Percentiles rank a stretch among this genome's conserved stretches.
Conservation (phyloP, 2,888 invertebrate species). For the Lymantria dispar region DNA sequence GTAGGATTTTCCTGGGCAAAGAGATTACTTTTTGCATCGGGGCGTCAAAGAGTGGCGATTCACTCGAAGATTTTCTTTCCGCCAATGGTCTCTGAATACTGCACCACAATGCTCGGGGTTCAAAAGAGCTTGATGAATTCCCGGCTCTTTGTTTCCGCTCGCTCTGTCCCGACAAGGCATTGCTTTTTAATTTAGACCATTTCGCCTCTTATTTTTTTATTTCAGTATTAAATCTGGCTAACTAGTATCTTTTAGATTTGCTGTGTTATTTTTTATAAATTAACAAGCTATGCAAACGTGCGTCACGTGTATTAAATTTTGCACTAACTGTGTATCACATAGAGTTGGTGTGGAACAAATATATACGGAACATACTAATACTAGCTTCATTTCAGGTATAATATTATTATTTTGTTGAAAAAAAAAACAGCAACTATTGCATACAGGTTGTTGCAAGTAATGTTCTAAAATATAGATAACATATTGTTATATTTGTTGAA, state of each 20-base stretch:
- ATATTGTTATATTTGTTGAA: too few species aligned
- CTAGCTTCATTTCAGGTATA: too few species aligned
- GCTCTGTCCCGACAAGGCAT: constrained; percentile 75
- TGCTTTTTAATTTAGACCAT: constrained; percentile 80
- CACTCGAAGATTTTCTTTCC: constrained; percentile 72
- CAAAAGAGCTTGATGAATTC: constrained; percentile 81
- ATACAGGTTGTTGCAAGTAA: too few species aligned
- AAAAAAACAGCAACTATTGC: too few species aligned
- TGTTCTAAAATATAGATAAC: too few species aligned
- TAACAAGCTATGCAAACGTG: neutral
- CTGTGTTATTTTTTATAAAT: constrained; percentile 27
- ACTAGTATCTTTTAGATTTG: constrained; percentile 41
- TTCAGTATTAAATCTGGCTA: constrained; percentile 71
- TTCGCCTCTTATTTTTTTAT: constrained; percentile 64
- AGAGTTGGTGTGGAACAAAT: too few species aligned
- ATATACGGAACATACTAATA: too few species aligned
- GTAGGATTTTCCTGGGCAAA: constrained; percentile 56
- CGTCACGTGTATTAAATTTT: too few species aligned
- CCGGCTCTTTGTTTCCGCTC: constrained; percentile 76
- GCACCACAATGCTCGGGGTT: constrained; percentile 72
- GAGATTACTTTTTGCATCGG: constrained; percentile 68
- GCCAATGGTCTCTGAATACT: constrained; percentile 67
- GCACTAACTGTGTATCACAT: too few species aligned
- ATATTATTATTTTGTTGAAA: too few species aligned
- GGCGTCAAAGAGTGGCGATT: constrained; percentile 76